These are phyloP conservation scores for Neoseiulus cucumeris DNA, from an alignment of 1,140 invertebrate genomes.

Conservation along the genomic window DNA sequence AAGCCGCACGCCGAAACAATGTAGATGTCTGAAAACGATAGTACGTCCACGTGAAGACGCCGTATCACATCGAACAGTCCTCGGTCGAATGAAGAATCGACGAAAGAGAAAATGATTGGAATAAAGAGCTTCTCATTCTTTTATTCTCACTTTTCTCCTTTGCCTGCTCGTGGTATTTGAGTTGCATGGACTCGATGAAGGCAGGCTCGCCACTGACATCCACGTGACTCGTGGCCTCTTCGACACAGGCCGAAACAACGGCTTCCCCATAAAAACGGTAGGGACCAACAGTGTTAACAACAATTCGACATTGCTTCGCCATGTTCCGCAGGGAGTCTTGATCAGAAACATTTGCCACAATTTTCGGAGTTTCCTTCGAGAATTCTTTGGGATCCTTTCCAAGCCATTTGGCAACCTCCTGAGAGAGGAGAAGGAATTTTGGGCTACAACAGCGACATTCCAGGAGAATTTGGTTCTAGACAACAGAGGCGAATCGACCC, in stretches of 20 bases:
- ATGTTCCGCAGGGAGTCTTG: conserved; percentile 47
- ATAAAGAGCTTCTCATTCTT: too few relatives aligned
- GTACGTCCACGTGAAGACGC: too few relatives aligned
- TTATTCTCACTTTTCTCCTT: conserved; percentile 37
- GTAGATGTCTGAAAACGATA: conserved; percentile 33
- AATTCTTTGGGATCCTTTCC: background rate
- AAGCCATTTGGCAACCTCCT: background rate
- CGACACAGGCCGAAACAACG: conserved; percentile 75
- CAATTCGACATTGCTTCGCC: conserved; percentile 45
- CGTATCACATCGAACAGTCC: too few relatives aligned
- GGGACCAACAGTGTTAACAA: conserved; percentile 58
- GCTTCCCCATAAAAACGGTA: conserved; percentile 53
- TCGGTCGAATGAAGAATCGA: too few relatives aligned
- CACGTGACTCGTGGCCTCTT: conserved; percentile 55
- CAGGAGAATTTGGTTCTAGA: too few relatives aligned
- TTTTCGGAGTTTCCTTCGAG: conserved; percentile 30
- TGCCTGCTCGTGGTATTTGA: conserved; percentile 53
- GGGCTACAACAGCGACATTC: too few relatives aligned
- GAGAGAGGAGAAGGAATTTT: background rate
- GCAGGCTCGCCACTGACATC: conserved; percentile 76
- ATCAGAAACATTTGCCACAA: conserved; percentile 54
- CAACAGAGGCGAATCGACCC: too few relatives aligned
- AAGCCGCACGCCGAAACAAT: conserved; percentile 72
- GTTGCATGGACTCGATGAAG: conserved; percentile 62
- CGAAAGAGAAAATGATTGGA: too few relatives aligned